phyloP scores from a whole-genome alignment of 2,797 vertebrate genomes.

The Sebastes trivittatus region DNA sequence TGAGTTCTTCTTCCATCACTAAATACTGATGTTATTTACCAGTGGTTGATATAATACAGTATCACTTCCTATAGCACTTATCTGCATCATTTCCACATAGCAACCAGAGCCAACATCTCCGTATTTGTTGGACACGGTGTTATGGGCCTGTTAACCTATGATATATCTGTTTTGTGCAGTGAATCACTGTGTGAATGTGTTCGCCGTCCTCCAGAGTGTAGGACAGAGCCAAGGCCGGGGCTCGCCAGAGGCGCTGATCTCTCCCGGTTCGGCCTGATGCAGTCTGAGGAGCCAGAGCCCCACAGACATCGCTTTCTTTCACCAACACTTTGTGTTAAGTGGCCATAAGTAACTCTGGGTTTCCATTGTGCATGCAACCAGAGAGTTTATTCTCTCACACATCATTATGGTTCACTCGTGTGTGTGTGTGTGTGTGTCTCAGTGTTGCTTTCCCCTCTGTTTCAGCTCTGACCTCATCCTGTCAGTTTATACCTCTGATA shows the following conservation, averaged over 20 bases:
- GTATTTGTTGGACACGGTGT: not conserved
- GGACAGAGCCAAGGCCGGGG: conserved; percentile 18
- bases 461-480: conserved; percentile 54
- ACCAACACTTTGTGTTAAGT: conserved; percentile 61
- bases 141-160: conserved; percentile 36
- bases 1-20: not conserved
- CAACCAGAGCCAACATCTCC: not conserved
- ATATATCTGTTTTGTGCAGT: conserved; percentile 44
- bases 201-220: conserved; percentile 49
- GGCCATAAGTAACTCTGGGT: conserved; percentile 59
- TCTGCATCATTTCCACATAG: not conserved
- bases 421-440: conserved; percentile 16
- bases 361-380: conserved; percentile 39
- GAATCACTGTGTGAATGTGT: conserved; percentile 49
- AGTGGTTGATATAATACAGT: not conserved
- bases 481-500: conserved; percentile 39
- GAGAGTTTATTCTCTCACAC: conserved; percentile 31
- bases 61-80: not conserved
- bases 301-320: conserved; percentile 50
- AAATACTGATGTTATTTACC: not conserved
- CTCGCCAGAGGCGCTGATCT: conserved; percentile 43
- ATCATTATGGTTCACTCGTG: conserved; percentile 31
- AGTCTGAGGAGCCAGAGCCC: conserved; percentile 29
- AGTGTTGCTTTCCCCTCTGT: conserved; percentile 32
- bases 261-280: conserved; percentile 46